Percentiles rank a stretch among this genome's conserved stretches.
Conservation (phyloP, 2,797 vertebrate species). For the Manis pentadactyla region DNA sequence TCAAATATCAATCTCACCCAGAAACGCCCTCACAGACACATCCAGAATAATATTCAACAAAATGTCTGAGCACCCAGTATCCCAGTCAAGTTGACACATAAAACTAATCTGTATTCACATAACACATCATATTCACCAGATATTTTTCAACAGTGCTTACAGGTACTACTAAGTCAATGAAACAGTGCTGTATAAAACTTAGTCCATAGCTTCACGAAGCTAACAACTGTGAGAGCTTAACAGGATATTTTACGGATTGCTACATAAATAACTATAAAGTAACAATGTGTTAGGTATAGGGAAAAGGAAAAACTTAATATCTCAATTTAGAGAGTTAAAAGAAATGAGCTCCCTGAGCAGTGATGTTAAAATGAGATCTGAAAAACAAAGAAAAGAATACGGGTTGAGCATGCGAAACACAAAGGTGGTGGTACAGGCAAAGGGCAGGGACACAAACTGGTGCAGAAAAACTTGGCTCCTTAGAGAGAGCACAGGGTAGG, state of each 20-base stretch:
- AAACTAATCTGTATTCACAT: neutral
- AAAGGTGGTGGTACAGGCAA: no score
- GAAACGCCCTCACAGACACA: neutral
- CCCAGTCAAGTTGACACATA: neutral
- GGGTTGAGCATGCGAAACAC: neutral
- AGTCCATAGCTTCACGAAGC: neutral
- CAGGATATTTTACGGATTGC: neutral
- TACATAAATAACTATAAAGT: conserved; percentile 28
- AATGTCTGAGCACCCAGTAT: neutral
- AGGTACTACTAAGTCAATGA: neutral
- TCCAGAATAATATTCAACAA: neutral
- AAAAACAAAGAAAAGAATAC: neutral
- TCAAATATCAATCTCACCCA: neutral
- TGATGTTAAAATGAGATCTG: neutral
- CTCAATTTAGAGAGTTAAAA: neutral
- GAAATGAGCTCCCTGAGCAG: neutral
- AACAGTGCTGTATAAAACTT: neutral
- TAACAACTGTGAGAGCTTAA: neutral
- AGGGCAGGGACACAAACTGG: neutral
- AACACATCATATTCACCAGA: neutral
- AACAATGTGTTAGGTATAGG: neutral
- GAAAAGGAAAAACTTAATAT: neutral
- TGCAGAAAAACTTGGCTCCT: neutral
- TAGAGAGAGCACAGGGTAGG: neutral
- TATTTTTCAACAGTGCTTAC: neutral